Evolutionary conservation across 2,113 vertebrate species (phyloP).

Genomic region (Jaculus jaculus): DNA sequence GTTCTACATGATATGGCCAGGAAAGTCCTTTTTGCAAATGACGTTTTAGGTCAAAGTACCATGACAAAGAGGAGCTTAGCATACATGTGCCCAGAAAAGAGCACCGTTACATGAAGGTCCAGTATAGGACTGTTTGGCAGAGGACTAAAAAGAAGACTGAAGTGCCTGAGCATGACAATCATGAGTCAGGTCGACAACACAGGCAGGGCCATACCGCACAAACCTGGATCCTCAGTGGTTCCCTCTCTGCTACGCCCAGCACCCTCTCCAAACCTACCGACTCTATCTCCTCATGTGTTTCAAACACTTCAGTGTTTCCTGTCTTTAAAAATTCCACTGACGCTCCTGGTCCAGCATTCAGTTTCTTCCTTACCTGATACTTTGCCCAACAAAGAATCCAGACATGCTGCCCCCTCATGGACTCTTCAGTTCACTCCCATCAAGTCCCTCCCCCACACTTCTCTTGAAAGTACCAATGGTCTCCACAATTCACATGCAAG

Average conservation of each 20-base stretch:
- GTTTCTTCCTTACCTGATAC: not conserved
- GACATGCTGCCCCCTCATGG: accelerated
- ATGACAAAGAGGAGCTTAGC: not conserved
- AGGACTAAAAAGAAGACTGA: not conserved
- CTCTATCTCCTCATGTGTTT: not conserved
- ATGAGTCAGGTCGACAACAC: not conserved
- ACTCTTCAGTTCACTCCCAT: not conserved
- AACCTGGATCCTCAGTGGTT: not conserved
- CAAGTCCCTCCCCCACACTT: not conserved
- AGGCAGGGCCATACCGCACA: not conserved
- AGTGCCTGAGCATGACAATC: not conserved
- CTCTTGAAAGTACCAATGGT: not conserved
- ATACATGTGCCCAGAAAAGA: not conserved
- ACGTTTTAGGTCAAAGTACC: not conserved
- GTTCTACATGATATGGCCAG: not conserved
- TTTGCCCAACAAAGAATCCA: not conserved
- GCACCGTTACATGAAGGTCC: not conserved
- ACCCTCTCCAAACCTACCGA: not conserved
- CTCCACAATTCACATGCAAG: not conserved
- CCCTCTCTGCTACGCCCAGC: not conserved
- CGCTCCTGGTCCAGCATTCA: not conserved
- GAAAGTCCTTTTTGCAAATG: not conserved
- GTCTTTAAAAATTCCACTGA: not conserved
- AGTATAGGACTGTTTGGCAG: not conserved
- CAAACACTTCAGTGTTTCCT: not conserved